A percentile compares a stretch with the other conserved stretches of the same genome.
Conservation (phyloP, 2,888 invertebrate species). For the Drosophila dives region DNA sequence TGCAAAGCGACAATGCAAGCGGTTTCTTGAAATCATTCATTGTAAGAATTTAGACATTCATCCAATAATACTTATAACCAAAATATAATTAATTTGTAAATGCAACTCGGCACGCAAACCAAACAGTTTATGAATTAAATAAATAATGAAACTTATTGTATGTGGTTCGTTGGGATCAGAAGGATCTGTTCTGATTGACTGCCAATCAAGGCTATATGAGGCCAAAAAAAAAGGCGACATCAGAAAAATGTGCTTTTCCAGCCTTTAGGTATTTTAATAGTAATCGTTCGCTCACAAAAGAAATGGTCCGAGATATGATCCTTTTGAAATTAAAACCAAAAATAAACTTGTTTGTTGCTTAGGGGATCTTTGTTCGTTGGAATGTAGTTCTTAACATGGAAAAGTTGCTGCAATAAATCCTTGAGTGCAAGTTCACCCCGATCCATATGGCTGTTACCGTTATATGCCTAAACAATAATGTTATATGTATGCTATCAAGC, state of each 20-base stretch:
- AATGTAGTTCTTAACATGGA: neutral
- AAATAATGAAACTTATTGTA: slow-evolving; percentile 17
- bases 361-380: neutral
- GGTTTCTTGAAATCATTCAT: neutral
- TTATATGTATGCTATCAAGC: neutral
- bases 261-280: neutral
- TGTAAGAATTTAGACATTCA: slow-evolving; percentile 33
- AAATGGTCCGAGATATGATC: neutral
- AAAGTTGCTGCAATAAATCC: neutral
- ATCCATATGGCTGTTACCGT: neutral
- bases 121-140: slow-evolving; percentile 48
- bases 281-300: neutral
- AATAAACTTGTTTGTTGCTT: neutral
- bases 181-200: too few relatives aligned
- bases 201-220: too few relatives aligned
- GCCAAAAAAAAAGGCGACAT: too few relatives aligned
- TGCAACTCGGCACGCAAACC: slow-evolving; percentile 30
- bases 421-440: neutral
- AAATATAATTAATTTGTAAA: slow-evolving; percentile 42
- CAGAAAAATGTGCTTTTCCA: too few relatives aligned
- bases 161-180: neutral
- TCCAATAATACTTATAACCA: slow-evolving; percentile 31
- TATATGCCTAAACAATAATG: neutral
- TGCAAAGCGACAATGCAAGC: slow-evolving; percentile 14
- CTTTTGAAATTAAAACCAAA: neutral